Base-by-base conservation (phyloP, 2,113 vertebrate genomes). In the Mugil cephalus region DNA sequence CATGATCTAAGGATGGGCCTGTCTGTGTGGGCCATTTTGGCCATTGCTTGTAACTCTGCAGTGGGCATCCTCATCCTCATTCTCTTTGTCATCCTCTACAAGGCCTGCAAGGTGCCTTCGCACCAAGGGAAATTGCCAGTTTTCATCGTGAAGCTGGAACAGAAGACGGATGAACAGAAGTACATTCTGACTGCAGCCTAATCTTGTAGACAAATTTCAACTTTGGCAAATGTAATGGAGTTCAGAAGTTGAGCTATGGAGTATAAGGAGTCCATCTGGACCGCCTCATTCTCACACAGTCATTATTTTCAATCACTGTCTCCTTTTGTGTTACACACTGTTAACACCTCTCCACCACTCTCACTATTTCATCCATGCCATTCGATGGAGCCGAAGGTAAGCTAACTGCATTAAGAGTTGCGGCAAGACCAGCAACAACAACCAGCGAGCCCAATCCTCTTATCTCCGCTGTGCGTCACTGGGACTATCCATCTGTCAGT, bases 41-140 rank as follows among this genome's bases (percentile, higher is more conserved):
- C 94, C 79, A 95, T 95, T 10, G 90, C 83, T 24, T 94, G 93
- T 42, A 95, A 95, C 90, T 89, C 91, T 0, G 85, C 81, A 45
- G 91, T 93, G 24, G 92, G 88, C 7, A 45, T 93, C 52, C 92
- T 95, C 63, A 88, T 94, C 50, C 78, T 94, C 61, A 85, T 95
- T 53, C 93, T 95, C 38, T 92, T 94, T 30, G 82, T 88, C 15
- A 89, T 95, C 80, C 87, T 95, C 54, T 95, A 87, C 89, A 94
- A 94, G 74, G 94, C 94, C 65, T 95, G 94, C 82, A 89, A 94
- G 82, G 93, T 94, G 70, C 94, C 94, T 63, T 93, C 94, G 55
- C 83, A 68, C 52, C 92, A 74, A 42, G 89, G 92, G 54, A 93
- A 80, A 64, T 35, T 75, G 21, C 78, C 84, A 1, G 77, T 58